Conservation (phyloP, 2,113 vertebrate species). For the Paramisgurnus dabryanus region DNA sequence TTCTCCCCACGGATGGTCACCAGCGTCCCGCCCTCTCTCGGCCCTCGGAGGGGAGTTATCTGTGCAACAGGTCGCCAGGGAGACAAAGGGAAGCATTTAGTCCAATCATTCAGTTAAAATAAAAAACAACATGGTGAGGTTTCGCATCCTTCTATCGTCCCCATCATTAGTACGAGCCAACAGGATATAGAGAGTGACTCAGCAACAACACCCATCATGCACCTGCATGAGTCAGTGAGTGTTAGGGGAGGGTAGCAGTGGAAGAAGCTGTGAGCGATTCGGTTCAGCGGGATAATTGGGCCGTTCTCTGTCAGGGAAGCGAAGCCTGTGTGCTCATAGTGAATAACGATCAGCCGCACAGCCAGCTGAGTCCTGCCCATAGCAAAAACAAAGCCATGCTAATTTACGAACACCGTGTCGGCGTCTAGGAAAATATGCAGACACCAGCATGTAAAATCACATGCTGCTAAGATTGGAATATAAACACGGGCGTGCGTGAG, state of each 20-base stretch:
- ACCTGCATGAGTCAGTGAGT: constrained; percentile 40
- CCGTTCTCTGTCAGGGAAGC: constrained; percentile 46
- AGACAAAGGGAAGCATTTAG: background rate
- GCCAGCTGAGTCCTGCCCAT: constrained; percentile 44
- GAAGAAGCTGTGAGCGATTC: constrained; percentile 38
- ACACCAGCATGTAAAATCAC: constrained; percentile 34
- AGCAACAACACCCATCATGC: constrained; percentile 32
- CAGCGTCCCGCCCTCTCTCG: constrained; percentile 92
- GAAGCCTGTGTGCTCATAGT: constrained; percentile 34
- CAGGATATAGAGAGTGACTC: constrained; percentile 44
- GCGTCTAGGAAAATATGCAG: constrained; percentile 32
- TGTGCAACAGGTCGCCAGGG: constrained; percentile 59
- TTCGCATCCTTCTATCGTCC: constrained; percentile 2
- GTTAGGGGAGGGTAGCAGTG: constrained; percentile 30
- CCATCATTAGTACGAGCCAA: constrained; percentile 36
- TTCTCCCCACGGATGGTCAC: constrained; percentile 98
- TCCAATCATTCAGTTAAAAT: constrained; percentile 13
- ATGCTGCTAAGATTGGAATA: constrained; percentile 28
- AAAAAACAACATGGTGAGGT: constrained; percentile 6
- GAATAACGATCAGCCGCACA: constrained; percentile 53
- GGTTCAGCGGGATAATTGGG: constrained; percentile 52
- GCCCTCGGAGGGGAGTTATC: constrained; percentile 90
- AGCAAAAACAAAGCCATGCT: constrained; percentile 35
- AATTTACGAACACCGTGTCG: constrained; percentile 41
- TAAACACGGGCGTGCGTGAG: constrained; percentile 20